Evolutionary conservation across 2,113 vertebrate genomes (phyloP).

Genomic region (Mirounga angustirostris): DNA sequence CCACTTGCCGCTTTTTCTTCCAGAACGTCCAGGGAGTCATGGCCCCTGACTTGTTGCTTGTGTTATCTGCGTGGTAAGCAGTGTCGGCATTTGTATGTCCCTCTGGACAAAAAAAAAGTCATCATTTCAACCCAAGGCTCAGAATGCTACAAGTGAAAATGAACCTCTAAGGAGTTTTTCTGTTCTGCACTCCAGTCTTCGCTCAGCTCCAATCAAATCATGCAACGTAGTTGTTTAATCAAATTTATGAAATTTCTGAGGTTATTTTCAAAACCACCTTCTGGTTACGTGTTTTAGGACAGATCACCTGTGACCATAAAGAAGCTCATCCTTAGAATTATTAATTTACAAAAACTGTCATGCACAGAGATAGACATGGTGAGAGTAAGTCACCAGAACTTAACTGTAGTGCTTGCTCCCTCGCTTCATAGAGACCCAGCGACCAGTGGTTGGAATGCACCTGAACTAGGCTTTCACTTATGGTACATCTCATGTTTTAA

Average conservation of each 20-base stretch:
- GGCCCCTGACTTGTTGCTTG: background rate
- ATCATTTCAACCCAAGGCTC: background rate
- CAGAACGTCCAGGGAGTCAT: background rate
- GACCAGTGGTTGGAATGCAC: background rate
- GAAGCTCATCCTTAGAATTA: slow-evolving; percentile 35
- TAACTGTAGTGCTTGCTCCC: background rate
- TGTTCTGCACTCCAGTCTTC: background rate
- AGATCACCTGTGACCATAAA: background rate
- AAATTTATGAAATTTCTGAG: background rate
- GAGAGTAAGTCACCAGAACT: background rate
- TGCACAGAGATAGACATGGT: background rate
- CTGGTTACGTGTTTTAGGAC: slow-evolving; percentile 24
- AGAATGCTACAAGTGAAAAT: background rate
- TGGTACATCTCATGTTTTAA: background rate
- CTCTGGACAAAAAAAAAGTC: background rate
- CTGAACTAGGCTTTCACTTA: background rate
- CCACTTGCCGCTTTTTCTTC: background rate
- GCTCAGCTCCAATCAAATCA: background rate
- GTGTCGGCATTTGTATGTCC: background rate
- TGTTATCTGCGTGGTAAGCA: background rate
- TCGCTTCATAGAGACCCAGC: background rate
- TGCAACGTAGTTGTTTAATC: background rate
- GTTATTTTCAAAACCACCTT: background rate
- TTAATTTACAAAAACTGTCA: background rate
- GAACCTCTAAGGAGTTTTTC: background rate